phyloP scores from a whole-genome alignment of 1,140 invertebrate genomes.

The Drosophila virilis region DNA sequence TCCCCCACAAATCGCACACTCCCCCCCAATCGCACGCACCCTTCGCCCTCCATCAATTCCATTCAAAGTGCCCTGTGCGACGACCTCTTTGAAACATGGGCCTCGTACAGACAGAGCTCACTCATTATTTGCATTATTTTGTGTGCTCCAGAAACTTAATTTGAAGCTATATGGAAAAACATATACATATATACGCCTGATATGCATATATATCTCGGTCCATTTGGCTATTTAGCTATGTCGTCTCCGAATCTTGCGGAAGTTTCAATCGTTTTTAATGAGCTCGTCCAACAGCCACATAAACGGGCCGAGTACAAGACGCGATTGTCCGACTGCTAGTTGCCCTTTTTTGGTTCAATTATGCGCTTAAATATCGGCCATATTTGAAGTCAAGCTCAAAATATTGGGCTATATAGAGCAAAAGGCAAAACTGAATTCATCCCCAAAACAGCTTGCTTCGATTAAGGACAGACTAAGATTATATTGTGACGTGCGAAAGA shows the following conservation, averaged over 20 bases:
- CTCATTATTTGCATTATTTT: constrained; percentile 1
- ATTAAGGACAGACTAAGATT: too few relatives aligned
- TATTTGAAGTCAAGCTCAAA: too few relatives aligned
- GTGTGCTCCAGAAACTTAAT: constrained; percentile 27
- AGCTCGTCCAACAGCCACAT: constrained; percentile 11
- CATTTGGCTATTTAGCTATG: constrained; percentile 9
- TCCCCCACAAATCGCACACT: not conserved
- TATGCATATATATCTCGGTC: not conserved
- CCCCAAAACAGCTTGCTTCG: too few relatives aligned
- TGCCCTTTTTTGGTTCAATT: too few relatives aligned
- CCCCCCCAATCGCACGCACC: too few relatives aligned
- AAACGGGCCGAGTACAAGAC: not conserved
- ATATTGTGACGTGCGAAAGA: too few relatives aligned
- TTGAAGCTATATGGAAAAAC: not conserved
- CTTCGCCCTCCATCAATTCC: too few relatives aligned
- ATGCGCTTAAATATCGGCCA: too few relatives aligned
- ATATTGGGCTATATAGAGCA: too few relatives aligned
- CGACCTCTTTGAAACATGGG: constrained; percentile 18
- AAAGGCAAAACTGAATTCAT: too few relatives aligned
- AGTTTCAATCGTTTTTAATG: constrained; percentile 77
- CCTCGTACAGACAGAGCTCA: not conserved
- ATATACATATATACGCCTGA: not conserved
- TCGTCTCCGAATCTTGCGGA: constrained; percentile 39
- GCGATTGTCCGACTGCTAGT: not conserved
- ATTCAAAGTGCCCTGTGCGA: not conserved